phyloP scores from a whole-genome alignment of 2,888 invertebrate species.

The Cistogaster globosa region DNA sequence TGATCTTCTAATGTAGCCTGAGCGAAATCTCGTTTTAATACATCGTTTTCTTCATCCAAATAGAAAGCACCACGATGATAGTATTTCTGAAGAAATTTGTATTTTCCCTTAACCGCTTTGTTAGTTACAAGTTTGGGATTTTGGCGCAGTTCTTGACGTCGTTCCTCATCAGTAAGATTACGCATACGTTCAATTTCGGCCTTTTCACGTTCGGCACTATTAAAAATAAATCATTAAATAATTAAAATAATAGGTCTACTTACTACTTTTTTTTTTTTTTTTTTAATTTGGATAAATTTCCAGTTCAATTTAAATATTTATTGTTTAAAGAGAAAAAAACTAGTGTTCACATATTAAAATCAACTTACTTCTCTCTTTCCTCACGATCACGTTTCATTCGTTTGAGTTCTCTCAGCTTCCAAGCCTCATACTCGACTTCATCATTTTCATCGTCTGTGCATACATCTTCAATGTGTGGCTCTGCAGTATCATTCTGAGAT shows the following conservation, averaged over 20 bases:
- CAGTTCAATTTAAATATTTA: no score
- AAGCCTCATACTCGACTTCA: slow-evolving; percentile 97
- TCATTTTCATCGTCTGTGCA: slow-evolving; percentile 98
- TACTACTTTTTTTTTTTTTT: no score
- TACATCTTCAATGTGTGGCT: slow-evolving; percentile 92
- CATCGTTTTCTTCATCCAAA: slow-evolving; percentile 95
- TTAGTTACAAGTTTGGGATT: slow-evolving; percentile 97
- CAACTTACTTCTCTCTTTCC: slow-evolving; percentile 93
- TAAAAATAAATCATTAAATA: slow-evolving; percentile 77
- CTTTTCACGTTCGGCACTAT: slow-evolving; percentile 92
- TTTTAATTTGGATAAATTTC: no score
- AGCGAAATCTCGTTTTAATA: slow-evolving; percentile 96
- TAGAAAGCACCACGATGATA: slow-evolving; percentile 99
- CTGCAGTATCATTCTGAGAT: slow-evolving; percentile 86
- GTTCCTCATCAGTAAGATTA: slow-evolving; percentile 97
- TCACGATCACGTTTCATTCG: slow-evolving; percentile 98
- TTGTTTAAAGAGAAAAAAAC: no score
- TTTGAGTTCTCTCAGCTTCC: slow-evolving; percentile 98
- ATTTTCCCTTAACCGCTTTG: slow-evolving; percentile 97
- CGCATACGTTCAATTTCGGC: slow-evolving; percentile 94
- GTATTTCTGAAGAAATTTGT: slow-evolving; percentile 99
- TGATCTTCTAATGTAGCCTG: slow-evolving; percentile 99
- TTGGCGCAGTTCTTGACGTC: slow-evolving; percentile 92
- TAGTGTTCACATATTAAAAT: neutral
- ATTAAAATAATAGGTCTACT: no score